These are phyloP conservation scores for Cactoblastis cactorum DNA, from an alignment of 2,888 invertebrate genomes.

Conservation along the genomic window DNA sequence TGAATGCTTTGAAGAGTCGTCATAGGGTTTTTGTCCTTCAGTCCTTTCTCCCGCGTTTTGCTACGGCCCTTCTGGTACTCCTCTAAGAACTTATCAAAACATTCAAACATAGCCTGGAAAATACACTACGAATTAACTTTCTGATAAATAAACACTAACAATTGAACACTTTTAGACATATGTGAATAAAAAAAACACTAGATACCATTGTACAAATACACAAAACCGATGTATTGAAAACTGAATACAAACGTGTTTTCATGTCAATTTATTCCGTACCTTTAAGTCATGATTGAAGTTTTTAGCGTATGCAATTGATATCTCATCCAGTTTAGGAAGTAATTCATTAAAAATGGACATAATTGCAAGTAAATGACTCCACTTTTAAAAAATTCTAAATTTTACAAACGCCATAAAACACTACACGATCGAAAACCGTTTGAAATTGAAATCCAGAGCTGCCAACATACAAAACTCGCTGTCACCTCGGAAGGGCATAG, in stretches of 20 bases:
- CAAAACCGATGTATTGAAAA: neutral
- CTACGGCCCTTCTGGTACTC: conserved; percentile 48
- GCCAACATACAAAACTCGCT: conserved; percentile 35
- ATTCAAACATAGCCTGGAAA: conserved; percentile 54
- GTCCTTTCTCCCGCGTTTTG: conserved; percentile 42
- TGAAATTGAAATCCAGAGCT: conserved; percentile 58
- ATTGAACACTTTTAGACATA: conserved; percentile 2
- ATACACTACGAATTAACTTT: conserved; percentile 25
- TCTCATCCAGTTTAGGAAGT: conserved; percentile 52
- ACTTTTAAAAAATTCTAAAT: conserved; percentile 33
- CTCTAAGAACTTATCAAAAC: conserved; percentile 57
- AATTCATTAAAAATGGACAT: conserved; percentile 70
- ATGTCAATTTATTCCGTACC: conserved; percentile 38
- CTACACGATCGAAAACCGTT: conserved; percentile 68
- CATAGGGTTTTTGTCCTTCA: conserved; percentile 48
- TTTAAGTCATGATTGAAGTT: conserved; percentile 54
- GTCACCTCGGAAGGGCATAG: neutral
- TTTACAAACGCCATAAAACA: conserved; percentile 60
- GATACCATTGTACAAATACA: neutral
- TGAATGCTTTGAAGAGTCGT: conserved; percentile 60
- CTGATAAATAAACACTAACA: conserved; percentile 17
- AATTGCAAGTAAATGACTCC: conserved; percentile 43
- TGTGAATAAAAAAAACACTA: too few species aligned
- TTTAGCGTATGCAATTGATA: conserved; percentile 45
- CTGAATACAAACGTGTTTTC: neutral